phyloP scores from a whole-genome alignment of 2,113 vertebrate species.

The Phylloscopus trochiloides region DNA sequence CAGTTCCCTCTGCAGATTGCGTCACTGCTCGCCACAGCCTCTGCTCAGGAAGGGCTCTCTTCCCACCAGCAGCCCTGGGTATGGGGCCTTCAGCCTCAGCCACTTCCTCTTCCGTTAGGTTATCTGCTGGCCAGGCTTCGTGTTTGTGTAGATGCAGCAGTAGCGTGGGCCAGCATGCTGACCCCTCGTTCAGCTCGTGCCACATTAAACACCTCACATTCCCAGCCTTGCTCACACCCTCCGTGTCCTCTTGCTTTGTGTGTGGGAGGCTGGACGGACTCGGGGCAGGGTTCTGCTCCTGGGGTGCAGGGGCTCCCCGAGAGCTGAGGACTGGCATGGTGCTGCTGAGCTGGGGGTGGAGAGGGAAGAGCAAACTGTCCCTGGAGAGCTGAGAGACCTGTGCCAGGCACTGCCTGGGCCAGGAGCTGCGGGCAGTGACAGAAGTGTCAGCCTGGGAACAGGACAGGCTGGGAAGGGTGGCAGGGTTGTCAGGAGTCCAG shows the following conservation, averaged over 20 bases:
- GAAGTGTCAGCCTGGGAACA: background rate
- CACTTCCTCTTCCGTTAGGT: background rate
- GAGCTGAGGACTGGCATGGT: rapidly evolving
- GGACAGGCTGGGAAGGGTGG: background rate
- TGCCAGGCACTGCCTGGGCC: background rate
- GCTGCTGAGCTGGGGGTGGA: background rate
- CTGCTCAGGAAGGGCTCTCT: background rate
- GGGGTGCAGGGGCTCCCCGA: rapidly evolving
- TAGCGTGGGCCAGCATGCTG: rapidly evolving
- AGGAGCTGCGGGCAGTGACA: background rate
- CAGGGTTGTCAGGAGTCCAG: background rate
- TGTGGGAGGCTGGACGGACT: rapidly evolving
- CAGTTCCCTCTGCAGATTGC: background rate
- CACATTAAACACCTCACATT: constrained; percentile 34
- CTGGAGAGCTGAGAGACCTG: rapidly evolving
- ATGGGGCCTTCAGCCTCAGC: background rate
- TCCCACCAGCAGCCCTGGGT: background rate
- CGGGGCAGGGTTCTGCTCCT: background rate
- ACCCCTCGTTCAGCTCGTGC: background rate
- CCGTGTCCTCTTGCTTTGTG: background rate
- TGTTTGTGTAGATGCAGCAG: background rate
- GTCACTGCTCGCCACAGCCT: rapidly evolving
- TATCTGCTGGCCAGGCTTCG: background rate
- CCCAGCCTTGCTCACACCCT: background rate
- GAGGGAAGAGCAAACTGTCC: background rate